These are phyloP conservation scores for Ctena decussata DNA, from an alignment of 2,888 invertebrate species.

Conservation along the genomic window DNA sequence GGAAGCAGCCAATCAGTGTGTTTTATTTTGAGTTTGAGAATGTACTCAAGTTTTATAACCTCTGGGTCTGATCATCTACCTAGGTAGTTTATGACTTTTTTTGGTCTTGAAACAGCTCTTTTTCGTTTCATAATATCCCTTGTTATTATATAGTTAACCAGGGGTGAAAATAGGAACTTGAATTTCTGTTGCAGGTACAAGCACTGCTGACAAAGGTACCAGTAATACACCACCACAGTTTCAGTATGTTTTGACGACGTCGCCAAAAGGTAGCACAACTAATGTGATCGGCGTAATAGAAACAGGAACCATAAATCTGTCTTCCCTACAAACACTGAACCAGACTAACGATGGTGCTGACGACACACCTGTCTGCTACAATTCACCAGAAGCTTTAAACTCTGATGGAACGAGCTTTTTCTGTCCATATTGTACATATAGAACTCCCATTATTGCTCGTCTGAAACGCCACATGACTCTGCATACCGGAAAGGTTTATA, in stretches of 20 bases:
- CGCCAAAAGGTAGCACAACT: background rate
- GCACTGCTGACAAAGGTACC: too few relatives aligned
- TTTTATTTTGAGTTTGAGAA: too few relatives aligned
- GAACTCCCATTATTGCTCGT: slow-evolving; percentile 27
- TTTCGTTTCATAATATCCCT: too few relatives aligned
- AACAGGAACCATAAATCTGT: background rate
- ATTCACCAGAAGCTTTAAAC: background rate
- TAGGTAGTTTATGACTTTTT: too few relatives aligned
- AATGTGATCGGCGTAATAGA: background rate
- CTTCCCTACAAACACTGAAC: background rate
- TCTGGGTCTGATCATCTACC: too few relatives aligned
- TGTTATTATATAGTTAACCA: too few relatives aligned
- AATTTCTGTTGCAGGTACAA: background rate
- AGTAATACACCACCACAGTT: background rate
- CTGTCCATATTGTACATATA: slow-evolving; percentile 54
- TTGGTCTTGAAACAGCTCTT: too few relatives aligned
- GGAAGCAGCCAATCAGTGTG: too few relatives aligned
- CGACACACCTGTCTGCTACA: background rate
- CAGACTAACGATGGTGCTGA: background rate
- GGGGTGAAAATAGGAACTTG: too few relatives aligned
- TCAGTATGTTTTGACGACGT: background rate
- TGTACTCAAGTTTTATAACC: too few relatives aligned
- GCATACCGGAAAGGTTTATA: slow-evolving; percentile 55
- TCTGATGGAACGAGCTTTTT: background rate
- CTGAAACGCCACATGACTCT: slow-evolving; percentile 47